A percentile compares a stretch with the other conserved stretches of the same genome.
phyloP scores from a whole-genome alignment of 37 sponge, comb jelly and placozoan genomes.

The Bolinopsis microptera region DNA sequence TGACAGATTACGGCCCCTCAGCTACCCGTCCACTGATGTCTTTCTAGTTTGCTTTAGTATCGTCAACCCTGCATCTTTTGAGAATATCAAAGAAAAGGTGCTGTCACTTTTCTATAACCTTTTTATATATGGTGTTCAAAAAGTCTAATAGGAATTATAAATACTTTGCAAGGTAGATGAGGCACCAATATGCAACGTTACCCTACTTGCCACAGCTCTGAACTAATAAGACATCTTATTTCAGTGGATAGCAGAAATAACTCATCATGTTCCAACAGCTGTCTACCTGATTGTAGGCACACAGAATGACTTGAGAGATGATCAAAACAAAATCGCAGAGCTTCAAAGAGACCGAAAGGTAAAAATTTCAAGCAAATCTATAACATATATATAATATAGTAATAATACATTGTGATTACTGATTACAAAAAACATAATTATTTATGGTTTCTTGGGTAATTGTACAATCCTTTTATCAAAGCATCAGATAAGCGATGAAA shows the following conservation, averaged over 20 bases:
- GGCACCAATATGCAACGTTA: no score
- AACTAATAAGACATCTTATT: no score
- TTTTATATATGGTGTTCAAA: no score
- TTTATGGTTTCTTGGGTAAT: no score
- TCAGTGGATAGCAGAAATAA: conserved; percentile 74
- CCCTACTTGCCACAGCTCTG: no score
- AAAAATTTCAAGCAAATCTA: no score
- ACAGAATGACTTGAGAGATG: conserved; percentile 95
- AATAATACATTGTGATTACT: no score
- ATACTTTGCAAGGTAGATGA: not conserved
- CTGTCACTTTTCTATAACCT: not conserved
- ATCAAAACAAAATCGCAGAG: conserved; percentile 84
- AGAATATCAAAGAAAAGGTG: conserved; percentile 97
- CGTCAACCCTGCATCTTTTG: conserved; percentile 91
- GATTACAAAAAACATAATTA: no score
- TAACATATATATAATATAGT: no score
- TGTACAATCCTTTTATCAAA: no score
- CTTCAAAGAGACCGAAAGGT: conserved; percentile 82
- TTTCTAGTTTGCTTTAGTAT: conserved; percentile 97
- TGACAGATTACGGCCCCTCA: conserved; percentile 92
- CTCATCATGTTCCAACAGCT: conserved; percentile 75
- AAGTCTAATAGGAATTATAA: not conserved
- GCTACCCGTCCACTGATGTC: conserved; percentile 96
- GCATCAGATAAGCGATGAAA: no score
- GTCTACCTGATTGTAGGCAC: conserved; percentile 81